These are phyloP conservation scores for Charanyca ferruginea DNA, from an alignment of 2,888 invertebrate species.

Conservation along the genomic window DNA sequence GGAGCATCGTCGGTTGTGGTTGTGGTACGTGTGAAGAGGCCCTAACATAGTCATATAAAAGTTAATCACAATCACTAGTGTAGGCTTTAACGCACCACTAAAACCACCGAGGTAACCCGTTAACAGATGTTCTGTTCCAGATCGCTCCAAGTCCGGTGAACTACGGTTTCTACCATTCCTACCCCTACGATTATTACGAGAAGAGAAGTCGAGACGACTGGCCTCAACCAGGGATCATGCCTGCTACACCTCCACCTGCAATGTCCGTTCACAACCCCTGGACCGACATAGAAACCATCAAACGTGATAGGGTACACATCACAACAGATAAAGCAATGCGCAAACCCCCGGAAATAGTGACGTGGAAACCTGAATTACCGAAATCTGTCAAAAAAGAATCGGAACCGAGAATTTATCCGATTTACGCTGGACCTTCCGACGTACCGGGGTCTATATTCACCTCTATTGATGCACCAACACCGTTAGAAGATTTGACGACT, in stretches of 20 bases:
- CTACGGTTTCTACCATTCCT: conserved; percentile 94
- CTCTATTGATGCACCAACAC: conserved; percentile 77
- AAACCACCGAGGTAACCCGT: conserved; percentile 81
- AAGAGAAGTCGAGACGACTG: conserved; percentile 83
- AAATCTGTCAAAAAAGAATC: conserved; percentile 70
- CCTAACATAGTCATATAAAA: conserved; percentile 34
- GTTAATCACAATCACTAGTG: conserved; percentile 55
- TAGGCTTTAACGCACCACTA: conserved; percentile 81
- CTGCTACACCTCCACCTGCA: conserved; percentile 75
- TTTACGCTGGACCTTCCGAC: conserved; percentile 72
- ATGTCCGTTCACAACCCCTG: conserved; percentile 73
- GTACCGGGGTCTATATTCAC: conserved; percentile 72
- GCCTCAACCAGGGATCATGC: conserved; percentile 78
- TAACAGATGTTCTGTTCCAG: conserved; percentile 91
- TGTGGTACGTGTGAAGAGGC: neutral
- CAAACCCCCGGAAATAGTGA: conserved; percentile 63
- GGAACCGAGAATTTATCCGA: conserved; percentile 79
- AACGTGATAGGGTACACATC: conserved; percentile 79
- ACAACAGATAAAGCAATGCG: conserved; percentile 64
- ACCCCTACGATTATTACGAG: conserved; percentile 88
- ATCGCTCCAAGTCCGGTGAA: conserved; percentile 94
- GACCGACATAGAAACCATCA: conserved; percentile 69
- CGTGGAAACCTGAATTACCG: conserved; percentile 74
- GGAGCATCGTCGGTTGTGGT: neutral
- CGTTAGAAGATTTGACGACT: conserved; percentile 81